Percentiles rank a stretch among this genome's conserved stretches.
These are phyloP conservation scores for Hemichromis elongatus DNA, from an alignment of 2,113 vertebrate species.

Conservation along the genomic window DNA sequence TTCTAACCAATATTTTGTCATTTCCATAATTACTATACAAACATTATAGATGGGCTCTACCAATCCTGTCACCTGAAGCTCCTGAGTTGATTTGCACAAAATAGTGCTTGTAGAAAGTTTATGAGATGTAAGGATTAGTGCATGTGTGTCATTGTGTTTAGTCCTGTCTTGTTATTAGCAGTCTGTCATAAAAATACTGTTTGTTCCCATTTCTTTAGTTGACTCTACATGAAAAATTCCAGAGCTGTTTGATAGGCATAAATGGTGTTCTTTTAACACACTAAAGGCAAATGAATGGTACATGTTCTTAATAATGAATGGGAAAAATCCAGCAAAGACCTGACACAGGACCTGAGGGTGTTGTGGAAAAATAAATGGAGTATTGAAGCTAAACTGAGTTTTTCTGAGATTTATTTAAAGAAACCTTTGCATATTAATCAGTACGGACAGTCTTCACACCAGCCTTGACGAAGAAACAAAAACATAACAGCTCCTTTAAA, in stretches of 20 bases:
- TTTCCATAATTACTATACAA: not conserved
- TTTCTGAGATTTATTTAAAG: not conserved
- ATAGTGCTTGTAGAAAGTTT: not conserved
- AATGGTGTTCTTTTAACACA: not conserved
- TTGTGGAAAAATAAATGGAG: not conserved
- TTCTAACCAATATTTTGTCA: not conserved
- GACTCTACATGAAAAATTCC: not conserved
- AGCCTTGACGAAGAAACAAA: not conserved
- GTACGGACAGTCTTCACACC: not conserved
- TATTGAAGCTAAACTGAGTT: not conserved
- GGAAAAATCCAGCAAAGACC: accelerated
- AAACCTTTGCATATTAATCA: not conserved
- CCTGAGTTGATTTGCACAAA: not conserved
- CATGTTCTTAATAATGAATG: not conserved
- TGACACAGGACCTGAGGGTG: not conserved
- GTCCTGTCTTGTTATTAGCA: not conserved
- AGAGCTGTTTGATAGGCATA: not conserved
- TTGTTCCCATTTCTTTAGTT: not conserved
- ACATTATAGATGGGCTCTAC: not conserved
- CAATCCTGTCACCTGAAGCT: not conserved
- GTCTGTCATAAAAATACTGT: not conserved
- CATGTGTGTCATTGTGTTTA: too few relatives aligned
- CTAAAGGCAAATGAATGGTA: not conserved
- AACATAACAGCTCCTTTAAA: not conserved
- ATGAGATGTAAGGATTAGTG: not conserved